Conservation (phyloP, 2,797 vertebrate genomes). For the Thaleichthys pacificus region DNA sequence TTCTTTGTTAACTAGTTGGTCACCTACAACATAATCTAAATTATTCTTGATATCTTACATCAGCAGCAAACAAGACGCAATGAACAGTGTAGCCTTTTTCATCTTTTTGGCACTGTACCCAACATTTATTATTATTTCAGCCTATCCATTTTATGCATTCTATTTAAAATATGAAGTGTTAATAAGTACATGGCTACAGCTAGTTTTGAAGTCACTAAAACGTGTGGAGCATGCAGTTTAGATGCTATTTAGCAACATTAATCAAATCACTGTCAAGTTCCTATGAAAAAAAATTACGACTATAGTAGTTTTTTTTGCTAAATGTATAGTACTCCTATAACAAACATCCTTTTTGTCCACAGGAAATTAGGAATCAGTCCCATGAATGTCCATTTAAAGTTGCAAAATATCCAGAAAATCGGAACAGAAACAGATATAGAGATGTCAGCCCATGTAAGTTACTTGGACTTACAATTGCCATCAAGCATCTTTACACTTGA, state of each 20-base stretch:
- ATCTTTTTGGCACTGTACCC: too few relatives aligned
- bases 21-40: background rate
- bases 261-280: too few relatives aligned
- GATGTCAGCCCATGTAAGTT: slow-evolving; percentile 98
- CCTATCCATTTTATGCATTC: too few relatives aligned
- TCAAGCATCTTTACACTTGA: slow-evolving; percentile 9
- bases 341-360: slow-evolving; percentile 33
- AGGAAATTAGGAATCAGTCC: slow-evolving; percentile 95
- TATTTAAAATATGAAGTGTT: too few relatives aligned
- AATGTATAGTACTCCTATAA: background rate
- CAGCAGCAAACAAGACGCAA: background rate
- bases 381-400: slow-evolving; percentile 90
- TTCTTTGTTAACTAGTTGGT: background rate
- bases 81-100: too few relatives aligned
- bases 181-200: too few relatives aligned
- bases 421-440: slow-evolving; percentile 96
- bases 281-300: too few relatives aligned
- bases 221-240: too few relatives aligned
- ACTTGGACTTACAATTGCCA: slow-evolving; percentile 9
- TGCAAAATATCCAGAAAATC: slow-evolving; percentile 94
- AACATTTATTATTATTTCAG: too few relatives aligned
- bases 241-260: too few relatives aligned
- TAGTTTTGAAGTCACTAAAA: too few relatives aligned
- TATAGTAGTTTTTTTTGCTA: background rate
- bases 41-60: background rate